Evolutionary conservation across 2,113 vertebrate genomes (phyloP).

Genomic region (Megalops atlanticus): DNA sequence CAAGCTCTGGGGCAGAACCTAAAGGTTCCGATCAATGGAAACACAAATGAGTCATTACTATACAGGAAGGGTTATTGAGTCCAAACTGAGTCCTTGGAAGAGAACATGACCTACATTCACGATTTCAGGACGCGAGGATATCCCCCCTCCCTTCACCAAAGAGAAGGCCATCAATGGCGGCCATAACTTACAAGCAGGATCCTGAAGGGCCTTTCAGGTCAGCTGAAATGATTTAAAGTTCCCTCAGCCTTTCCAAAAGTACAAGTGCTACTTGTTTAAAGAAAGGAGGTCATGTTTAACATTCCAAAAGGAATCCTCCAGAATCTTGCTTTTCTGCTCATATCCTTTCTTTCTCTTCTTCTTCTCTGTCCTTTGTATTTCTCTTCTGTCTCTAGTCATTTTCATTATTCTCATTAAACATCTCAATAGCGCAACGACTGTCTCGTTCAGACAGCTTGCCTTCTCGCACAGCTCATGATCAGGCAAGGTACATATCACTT

Average conservation of each 20-base stretch:
- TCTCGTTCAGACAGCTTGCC: no score
- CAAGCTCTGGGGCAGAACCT: not conserved
- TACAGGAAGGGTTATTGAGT: not conserved
- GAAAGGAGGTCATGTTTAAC: conserved; percentile 31
- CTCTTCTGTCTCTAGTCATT: not conserved
- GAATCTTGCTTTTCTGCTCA: conserved; percentile 35
- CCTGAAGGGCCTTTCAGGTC: not conserved
- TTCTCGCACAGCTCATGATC: no score
- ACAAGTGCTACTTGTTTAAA: conserved; percentile 42
- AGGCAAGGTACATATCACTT: no score
- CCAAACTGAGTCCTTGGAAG: not conserved
- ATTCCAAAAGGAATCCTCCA: conserved; percentile 40
- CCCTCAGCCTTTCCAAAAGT: conserved; percentile 21
- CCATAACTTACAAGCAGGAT: not conserved
- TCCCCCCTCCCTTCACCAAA: not conserved
- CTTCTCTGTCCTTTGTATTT: no score
- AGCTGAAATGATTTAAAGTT: conserved; percentile 38
- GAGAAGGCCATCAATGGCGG: not conserved
- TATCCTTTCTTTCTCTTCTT: conserved; percentile 15
- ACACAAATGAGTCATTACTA: not conserved
- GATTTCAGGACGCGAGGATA: not conserved
- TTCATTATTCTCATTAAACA: conserved; percentile 13
- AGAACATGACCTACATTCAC: not conserved
- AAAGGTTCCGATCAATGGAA: not conserved
- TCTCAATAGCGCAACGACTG: not conserved